Base-by-base conservation (phyloP, 2,888 invertebrate species). In the Ophion slaviceki region DNA sequence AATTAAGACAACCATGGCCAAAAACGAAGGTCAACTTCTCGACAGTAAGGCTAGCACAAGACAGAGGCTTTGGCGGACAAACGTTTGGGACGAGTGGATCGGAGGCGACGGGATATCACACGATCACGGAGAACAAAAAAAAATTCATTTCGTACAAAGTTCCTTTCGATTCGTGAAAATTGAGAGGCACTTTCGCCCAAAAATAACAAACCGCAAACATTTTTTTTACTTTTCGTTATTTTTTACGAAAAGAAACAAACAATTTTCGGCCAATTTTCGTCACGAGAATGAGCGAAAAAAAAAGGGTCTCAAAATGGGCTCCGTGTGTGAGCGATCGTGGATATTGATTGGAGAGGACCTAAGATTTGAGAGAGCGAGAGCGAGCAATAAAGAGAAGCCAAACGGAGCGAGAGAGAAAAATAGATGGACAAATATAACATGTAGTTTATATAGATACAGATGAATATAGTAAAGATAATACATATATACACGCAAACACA, bases 21-120 rank as follows among this genome's bases (percentile, higher is more conserved):
- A 86, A 97, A 97, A 97, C 97, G 97, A 97, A 97, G 97, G 97
- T 97, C 97, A 97, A 97, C 97, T 98, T 97, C 97, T 97, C 97
- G 97, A 97, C 96, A 96, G 96, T 96, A 92, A 91, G 78, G 93
- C 92, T 92, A 93, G 93, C 92, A 76, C 70, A 92, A 92, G 92
- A 92, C 92, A 92, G 74, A 80, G 92, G 92, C 91, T 87, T 86
- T 92, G 92, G 92, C 92, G 89, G 90, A 91, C 87, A 70, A 81
- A 86, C 85, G 77, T 78, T 40, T 20, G n/a, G 72, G 68, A 75
- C 32, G n/a, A 64, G 81, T 83, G 88, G 86, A 88, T 85, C 72
- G 66, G 32, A 88, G 84, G 85, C 77, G 14, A 32, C 14, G 75
- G 28, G 53, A 72, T 24, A 45, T 70, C 45, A 59, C 32, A 57